Conservation (phyloP, 1,140 invertebrate genomes). For the Sinonovacula constricta region DNA sequence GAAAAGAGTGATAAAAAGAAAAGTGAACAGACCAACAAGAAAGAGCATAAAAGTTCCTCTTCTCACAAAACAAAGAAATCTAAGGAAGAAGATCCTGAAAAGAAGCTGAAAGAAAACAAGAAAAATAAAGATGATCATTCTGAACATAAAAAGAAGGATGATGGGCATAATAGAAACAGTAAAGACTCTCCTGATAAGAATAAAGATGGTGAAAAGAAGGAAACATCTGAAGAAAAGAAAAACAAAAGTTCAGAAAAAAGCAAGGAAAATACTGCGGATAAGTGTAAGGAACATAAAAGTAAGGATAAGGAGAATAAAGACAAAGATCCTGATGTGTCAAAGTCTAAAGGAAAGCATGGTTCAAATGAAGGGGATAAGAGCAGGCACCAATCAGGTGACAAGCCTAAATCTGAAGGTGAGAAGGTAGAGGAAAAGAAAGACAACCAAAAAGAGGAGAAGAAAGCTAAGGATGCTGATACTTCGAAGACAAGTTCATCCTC, state of each 20-base stretch:
- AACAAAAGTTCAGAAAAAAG: constrained; percentile 37
- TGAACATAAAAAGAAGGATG: constrained; percentile 55
- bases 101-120: constrained; percentile 43
- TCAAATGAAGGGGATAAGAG: constrained; percentile 29
- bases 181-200: constrained; percentile 58
- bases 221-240: constrained; percentile 47
- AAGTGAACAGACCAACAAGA: constrained; percentile 43
- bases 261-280: constrained; percentile 50
- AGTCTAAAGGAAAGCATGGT: constrained; percentile 22
- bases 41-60: constrained; percentile 51
- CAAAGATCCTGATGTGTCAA: constrained; percentile 43
- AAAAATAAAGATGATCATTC: constrained; percentile 54
- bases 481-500: constrained; percentile 17
- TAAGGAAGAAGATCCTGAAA: constrained; percentile 42
- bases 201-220: constrained; percentile 50
- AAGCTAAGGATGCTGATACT: constrained; percentile 44
- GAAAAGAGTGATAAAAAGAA: constrained; percentile 54
- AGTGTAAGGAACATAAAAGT: constrained; percentile 53
- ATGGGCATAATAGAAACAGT: constrained; percentile 53
- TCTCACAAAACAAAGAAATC: constrained; percentile 65
- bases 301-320: constrained; percentile 55
- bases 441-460: constrained; percentile 51
- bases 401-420: constrained; percentile 40
- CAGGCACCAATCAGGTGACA: constrained; percentile 74
- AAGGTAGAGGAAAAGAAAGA: constrained; percentile 55